Conservation (phyloP, 2,113 vertebrate species). For the Origma solitaria region DNA sequence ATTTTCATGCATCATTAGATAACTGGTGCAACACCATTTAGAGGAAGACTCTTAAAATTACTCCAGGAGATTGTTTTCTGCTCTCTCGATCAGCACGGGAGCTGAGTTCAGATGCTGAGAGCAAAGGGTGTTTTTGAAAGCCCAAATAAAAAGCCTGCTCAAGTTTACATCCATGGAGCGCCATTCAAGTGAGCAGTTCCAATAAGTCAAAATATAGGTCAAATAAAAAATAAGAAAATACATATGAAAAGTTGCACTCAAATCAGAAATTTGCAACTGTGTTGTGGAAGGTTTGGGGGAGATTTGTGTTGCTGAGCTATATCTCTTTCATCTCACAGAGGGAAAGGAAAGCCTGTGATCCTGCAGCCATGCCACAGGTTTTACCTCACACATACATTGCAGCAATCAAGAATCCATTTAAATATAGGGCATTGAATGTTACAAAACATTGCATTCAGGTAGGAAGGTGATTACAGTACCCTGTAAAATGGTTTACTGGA, state of each 20-base stretch:
- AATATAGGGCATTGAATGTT: background rate
- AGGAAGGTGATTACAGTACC: background rate
- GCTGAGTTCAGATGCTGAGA: background rate
- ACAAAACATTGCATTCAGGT: background rate
- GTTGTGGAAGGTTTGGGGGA: background rate
- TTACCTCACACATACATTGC: background rate
- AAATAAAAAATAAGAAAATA: background rate
- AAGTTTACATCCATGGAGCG: background rate
- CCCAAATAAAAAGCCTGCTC: background rate
- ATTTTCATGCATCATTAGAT: background rate
- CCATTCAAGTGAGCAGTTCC: background rate
- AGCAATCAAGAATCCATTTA: background rate
- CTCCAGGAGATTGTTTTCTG: background rate
- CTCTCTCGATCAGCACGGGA: background rate
- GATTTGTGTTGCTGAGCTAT: background rate
- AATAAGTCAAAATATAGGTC: background rate
- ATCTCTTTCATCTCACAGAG: background rate
- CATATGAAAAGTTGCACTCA: background rate
- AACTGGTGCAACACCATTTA: conserved; percentile 7
- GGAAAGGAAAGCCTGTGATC: background rate
- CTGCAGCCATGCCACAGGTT: background rate
- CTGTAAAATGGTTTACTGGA: background rate
- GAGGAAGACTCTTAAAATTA: conserved; percentile 10
- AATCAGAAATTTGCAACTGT: background rate
- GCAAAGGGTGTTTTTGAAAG: background rate